Evolutionary conservation across 2,113 vertebrate genomes (phyloP), one percentile per base, ranked within the genome.

Genomic region (Sebastes schlegelii): DNA sequence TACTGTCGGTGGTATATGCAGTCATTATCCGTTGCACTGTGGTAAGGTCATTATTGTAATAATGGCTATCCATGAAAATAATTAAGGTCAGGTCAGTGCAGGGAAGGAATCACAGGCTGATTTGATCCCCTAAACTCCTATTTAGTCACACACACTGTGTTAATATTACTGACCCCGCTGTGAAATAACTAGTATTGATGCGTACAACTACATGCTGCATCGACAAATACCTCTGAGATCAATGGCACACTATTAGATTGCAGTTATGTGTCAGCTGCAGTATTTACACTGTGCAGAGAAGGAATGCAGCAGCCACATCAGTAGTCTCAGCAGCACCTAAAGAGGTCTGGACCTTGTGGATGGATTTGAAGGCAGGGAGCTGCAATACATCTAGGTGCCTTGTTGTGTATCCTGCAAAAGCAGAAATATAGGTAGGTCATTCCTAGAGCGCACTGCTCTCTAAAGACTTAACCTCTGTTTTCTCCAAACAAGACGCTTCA

Each of bases 201-300:
- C 54, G 34, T 51, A 48, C 19, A 85, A 63, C 57, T 71, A 48
- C 45, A 23, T 49, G 40, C 80, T 58, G 74, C 74, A 83, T 86
- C 61, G 42, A 77, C 83, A 83, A 55, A 87, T 87, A 83, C 78
- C 49, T 69, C 52, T 62, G 34, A 87, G 86, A 88, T 90, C 70
- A 84, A 69, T 86, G 48, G 34, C 69, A 66, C 62, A 43, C 70
- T 54, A 77, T 70, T 63, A 67, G 73, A 80, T 68, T 72, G 71
- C 84, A 76, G 73, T 86, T 77, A 77, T 65, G 58, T 88, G 77
- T 83, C 81, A 61, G 82, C 82, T 71, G 58, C 82, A 77, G 76
- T 76, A 86, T 79, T 85, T 81, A 74, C 43, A 66, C 12, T 61
- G 58, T 61, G 40, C 23, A 40, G 34, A 34, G 34, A 34, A 71